Base-by-base conservation (phyloP, 2,797 vertebrate species). In the Pelobates cultripes region DNA sequence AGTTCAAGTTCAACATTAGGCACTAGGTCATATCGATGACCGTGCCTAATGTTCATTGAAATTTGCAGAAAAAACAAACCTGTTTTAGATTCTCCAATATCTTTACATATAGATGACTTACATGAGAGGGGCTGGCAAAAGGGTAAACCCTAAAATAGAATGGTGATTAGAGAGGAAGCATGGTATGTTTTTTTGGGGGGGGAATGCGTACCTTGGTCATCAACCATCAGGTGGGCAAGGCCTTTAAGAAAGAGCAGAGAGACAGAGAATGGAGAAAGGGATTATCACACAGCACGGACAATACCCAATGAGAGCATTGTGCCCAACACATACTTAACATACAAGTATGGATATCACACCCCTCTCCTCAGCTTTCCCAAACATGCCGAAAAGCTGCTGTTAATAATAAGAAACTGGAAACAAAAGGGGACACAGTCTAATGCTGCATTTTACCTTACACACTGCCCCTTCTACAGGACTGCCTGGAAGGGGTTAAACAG, bases 221-320 rank as follows among this genome's bases (percentile, higher is more conserved):
- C 89, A 96, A 99, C 97, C 95, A 98, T 96, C 94, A 99, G 94
- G 90, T 99, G 96, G 87, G 97, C 95, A 89, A 99, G 93, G 92
- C 97, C 98, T 99, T 97, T 7, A 57, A 28, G 67, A 66, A 91
- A 86, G 86, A 70, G 86, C 82, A 88, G 78, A 83, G 85, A 85
- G 78, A 73, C n/a, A 42, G 28, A 40, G n/a, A 13, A 17, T 61
- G 66, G 64, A 78, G 43, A 14, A 76, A 66, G 40, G 41, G 64
- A 66, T 12, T 12, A 3, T 70, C 43, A 60, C 8, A 63, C 57
- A 28, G 51, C 9, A 47, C 9, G 4, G 14, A 64, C 82, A 70
- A 41, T 10, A 40, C 79, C 43, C 3, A 17, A 73, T 63, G 12
- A 43, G 17, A 77, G 68, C 75, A 81, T 69, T 77, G 40, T 76